Percentiles rank a stretch among this genome's conserved stretches.
These are phyloP conservation scores for Belgica antarctica DNA, from an alignment of 2,888 invertebrate species.

Conservation along the genomic window DNA sequence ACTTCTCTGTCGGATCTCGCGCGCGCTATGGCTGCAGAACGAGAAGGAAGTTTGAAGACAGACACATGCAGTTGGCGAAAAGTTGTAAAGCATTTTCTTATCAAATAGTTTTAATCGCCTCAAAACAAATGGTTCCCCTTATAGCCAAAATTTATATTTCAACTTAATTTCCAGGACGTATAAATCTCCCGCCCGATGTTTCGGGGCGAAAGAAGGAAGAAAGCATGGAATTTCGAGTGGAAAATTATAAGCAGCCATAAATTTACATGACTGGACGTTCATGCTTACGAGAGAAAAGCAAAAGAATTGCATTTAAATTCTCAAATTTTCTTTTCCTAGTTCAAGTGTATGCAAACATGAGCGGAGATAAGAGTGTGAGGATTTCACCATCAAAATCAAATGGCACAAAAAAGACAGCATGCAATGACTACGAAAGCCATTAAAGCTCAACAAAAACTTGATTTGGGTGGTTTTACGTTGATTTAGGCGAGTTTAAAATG, in stretches of 20 bases:
- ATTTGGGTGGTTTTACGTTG: conserved; percentile 43
- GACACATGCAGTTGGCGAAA: conserved; percentile 25
- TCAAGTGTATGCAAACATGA: background rate
- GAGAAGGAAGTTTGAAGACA: conserved; percentile 6
- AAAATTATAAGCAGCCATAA: conserved; percentile 43
- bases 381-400: conserved; percentile 14
- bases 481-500: conserved; percentile 40
- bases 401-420: conserved; percentile 18
- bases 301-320: conserved; percentile 39
- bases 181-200: conserved; percentile 27
- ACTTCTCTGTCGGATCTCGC: background rate
- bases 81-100: conserved; percentile 29
- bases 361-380: conserved; percentile 24
- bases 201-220: background rate
- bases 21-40: no score
- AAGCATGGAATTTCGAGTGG: conserved; percentile 39
- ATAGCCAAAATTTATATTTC: conserved; percentile 44
- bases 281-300: conserved; percentile 16
- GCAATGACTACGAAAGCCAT: conserved; percentile 38
- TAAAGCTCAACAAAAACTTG: conserved; percentile 44
- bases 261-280: conserved; percentile 40
- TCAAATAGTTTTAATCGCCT: conserved; percentile 40
- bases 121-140: conserved; percentile 26
- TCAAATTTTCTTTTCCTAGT: conserved; percentile 7
- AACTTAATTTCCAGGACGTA: conserved; percentile 42